Conservation (phyloP, 1,140 invertebrate species). For the Eriosoma lanigerum region DNA sequence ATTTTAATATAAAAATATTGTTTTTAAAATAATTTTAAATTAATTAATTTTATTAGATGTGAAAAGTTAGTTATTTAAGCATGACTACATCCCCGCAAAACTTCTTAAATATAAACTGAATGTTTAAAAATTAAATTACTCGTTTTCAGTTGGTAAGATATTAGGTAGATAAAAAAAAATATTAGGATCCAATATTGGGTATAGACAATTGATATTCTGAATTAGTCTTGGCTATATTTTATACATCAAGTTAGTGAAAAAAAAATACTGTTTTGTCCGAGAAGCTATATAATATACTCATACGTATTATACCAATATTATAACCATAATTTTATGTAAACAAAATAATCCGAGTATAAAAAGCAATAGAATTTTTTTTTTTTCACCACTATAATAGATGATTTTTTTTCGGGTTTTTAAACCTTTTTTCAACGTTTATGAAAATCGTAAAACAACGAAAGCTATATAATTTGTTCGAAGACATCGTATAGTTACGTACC, state of each 20-base stretch:
- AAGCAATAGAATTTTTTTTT: neutral
- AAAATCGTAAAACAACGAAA: neutral
- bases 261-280: neutral
- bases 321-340: neutral
- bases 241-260: no score
- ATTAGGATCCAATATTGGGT: neutral
- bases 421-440: neutral
- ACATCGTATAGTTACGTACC: no score
- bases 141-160: neutral
- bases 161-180: constrained; percentile 14
- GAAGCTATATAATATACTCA: no score
- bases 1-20: neutral
- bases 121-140: constrained; percentile 31
- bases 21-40: constrained; percentile 23
- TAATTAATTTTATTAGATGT: constrained; percentile 14
- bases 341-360: neutral
- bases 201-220: neutral
- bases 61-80: constrained; percentile 12
- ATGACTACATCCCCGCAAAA: neutral
- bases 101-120: constrained; percentile 24
- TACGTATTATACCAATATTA: no score
- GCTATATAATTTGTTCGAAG: neutral
- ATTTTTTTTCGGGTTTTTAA: neutral
- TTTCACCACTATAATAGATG: neutral
- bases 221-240: no score